A percentile compares a stretch with the other conserved stretches of the same genome.
These are phyloP conservation scores for Protonibea diacanthus DNA, from an alignment of 2,797 vertebrate species.

Conservation along the genomic window DNA sequence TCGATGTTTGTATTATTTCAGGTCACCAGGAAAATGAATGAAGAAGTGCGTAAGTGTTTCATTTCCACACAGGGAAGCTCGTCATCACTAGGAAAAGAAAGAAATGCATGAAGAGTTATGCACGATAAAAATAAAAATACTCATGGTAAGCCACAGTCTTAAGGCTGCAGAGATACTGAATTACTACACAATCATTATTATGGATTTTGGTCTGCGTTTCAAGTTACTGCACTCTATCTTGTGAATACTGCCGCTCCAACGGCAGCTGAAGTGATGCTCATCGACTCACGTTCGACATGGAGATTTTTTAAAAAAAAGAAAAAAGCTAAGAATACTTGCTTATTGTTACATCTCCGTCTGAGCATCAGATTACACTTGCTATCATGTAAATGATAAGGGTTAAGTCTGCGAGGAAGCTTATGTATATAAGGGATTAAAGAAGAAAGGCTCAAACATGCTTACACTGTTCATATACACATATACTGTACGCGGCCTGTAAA, in stretches of 20 bases:
- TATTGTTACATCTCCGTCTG: constrained; percentile 28
- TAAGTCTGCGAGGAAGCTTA: constrained; percentile 44
- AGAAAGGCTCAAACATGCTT: neutral
- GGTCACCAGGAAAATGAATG: neutral
- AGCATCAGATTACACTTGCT: constrained; percentile 48
- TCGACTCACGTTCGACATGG: neutral
- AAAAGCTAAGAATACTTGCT: constrained; percentile 15
- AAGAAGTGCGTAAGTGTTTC: neutral
- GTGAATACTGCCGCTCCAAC: constrained; percentile 8
- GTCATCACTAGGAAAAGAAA: neutral
- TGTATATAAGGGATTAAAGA: constrained; percentile 54
- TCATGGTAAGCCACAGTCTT: neutral
- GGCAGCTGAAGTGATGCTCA: neutral
- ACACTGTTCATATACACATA: neutral
- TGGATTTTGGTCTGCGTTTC: constrained; percentile 48
- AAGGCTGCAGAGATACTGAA: constrained; percentile 25
- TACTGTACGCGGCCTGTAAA: constrained; percentile 10
- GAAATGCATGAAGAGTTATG: neutral
- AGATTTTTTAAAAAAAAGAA: constrained; percentile 10
- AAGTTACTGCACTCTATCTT: constrained; percentile 30
- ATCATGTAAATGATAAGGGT: constrained; percentile 35
- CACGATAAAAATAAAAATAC: neutral
- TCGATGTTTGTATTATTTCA: constrained; percentile 3
- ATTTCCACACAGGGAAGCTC: neutral
- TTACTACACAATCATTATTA: constrained; percentile 52